Percentiles rank a stretch among this genome's conserved stretches.
Conservation (phyloP, 2,888 invertebrate species). For the Amphipoea lucens region DNA sequence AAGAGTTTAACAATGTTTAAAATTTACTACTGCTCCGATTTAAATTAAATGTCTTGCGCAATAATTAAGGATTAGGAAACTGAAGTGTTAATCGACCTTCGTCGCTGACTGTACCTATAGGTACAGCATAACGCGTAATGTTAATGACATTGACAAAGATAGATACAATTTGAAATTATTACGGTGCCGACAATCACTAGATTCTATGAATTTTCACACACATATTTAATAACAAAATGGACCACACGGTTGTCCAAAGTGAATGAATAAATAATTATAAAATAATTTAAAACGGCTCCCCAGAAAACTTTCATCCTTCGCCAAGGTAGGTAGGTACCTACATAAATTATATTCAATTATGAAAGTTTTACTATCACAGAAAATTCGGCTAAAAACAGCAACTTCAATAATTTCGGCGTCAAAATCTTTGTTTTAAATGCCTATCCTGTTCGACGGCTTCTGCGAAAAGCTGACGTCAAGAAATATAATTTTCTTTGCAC, state of each 20-base stretch:
- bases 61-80: too few relatives aligned
- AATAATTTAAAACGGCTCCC: neutral
- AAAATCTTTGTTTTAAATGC: slow-evolving; percentile 39
- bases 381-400: slow-evolving; percentile 26
- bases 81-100: too few relatives aligned
- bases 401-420: slow-evolving; percentile 37
- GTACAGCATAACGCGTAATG: neutral
- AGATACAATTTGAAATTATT: neutral
- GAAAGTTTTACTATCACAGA: slow-evolving; percentile 36
- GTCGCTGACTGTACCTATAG: too few relatives aligned
- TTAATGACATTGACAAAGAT: neutral
- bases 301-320: neutral
- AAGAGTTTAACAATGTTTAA: too few relatives aligned
- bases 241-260: too few relatives aligned
- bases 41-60: too few relatives aligned
- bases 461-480: slow-evolving; percentile 31
- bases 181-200: neutral
- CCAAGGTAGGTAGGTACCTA: neutral
- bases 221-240: too few relatives aligned
- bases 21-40: too few relatives aligned
- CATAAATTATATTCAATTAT: slow-evolving; percentile 43
- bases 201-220: neutral
- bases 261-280: too few relatives aligned
- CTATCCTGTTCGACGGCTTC: slow-evolving; percentile 38
- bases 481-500: slow-evolving; percentile 32